Base-by-base conservation (phyloP, 2,797 vertebrate species). In the Enteromius mattozi region DNA sequence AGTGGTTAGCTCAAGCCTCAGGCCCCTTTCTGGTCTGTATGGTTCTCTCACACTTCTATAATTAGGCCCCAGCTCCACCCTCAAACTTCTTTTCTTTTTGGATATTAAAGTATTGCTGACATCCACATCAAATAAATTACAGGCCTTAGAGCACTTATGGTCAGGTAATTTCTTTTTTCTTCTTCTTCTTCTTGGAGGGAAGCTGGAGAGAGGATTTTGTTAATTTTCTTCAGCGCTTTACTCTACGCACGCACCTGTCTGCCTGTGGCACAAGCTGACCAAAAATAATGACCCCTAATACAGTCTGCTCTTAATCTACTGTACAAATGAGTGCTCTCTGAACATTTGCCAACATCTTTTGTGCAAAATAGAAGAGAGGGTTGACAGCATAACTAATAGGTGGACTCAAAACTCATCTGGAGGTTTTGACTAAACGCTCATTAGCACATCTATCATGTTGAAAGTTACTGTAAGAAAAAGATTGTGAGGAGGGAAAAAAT, bases 1-100 rank as follows among this genome's bases (percentile, higher is more conserved):
- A n/a, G 85, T 54, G 82, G 87, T 88, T 85, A 85, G 68, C 71
- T 70, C 71, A 86, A 86, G 89, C 82, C 87, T 89, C 80, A 84
- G 83, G 83, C 78, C 87, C 82, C 85, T 86, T 65, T 78, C 85
- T 71, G 90, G 92, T 89, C 87, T 75, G 27, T 71, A 90, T 74
- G 92, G 90, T 91, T 93, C 91, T 89, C 89, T 91, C 91, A 91
- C 91, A 90, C 89, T 89, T 91, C 91, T 93, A 87, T 93, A 93
- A 93, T 94, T 92, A 93, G 83, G 79, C 51, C 2, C 86, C 13
- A 7, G 35, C 91, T 92, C 90, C 90, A 91, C 90, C 91, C 90
- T 90, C 81, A 78, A 89, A 83, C 86, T 86, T 88, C 88, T 90
- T 92, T 92, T 90, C 89, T 88, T 92, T 91, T 86, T 49, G 69